These are phyloP conservation scores for Limnephilus marmoratus DNA, from an alignment of 2,888 invertebrate species.

Conservation along the genomic window DNA sequence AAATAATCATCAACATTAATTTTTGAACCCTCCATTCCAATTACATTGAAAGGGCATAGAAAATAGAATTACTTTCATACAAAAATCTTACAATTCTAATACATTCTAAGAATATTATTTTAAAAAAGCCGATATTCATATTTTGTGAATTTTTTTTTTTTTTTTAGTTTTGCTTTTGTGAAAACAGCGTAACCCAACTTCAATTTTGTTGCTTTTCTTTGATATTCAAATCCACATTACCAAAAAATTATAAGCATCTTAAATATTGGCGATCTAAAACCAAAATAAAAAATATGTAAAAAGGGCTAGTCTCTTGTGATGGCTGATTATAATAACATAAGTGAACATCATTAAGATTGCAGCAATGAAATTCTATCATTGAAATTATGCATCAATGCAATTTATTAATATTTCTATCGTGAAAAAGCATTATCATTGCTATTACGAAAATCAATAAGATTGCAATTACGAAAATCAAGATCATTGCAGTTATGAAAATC, in stretches of 20 bases:
- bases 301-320: not conserved
- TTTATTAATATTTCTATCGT: not conserved
- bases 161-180: not conserved
- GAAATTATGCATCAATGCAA: not conserved
- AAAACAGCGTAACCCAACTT: not conserved
- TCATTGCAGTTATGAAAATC: not conserved
- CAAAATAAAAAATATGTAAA: not conserved
- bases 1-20: not conserved
- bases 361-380: not conserved
- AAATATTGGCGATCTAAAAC: not conserved
- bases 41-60: not conserved
- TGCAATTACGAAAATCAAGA: not conserved
- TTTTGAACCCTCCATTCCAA: not conserved
- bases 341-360: not conserved
- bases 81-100: not conserved
- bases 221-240: not conserved
- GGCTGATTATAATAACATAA: not conserved
- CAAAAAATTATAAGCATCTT: not conserved
- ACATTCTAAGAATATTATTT: not conserved
- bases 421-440: not conserved
- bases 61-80: not conserved
- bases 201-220: not conserved
- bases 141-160: not conserved
- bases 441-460: no score
- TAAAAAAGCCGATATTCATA: not conserved